Evolutionary conservation across 2,113 vertebrate genomes (phyloP).

Genomic region (Thunnus thynnus): DNA sequence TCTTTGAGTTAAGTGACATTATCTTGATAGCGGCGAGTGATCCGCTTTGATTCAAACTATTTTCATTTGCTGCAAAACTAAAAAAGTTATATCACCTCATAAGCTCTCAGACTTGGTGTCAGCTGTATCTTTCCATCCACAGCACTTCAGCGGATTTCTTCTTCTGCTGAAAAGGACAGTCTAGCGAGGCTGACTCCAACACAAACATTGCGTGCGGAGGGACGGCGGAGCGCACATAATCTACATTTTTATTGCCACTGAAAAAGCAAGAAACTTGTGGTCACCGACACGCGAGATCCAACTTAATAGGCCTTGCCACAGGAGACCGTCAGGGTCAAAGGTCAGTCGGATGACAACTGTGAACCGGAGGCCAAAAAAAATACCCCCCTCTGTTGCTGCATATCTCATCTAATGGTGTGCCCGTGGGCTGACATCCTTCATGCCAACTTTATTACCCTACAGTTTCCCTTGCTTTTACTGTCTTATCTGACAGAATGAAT

Average conservation of each 20-base stretch:
- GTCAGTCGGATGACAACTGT: conserved; percentile 60
- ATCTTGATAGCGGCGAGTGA: neutral
- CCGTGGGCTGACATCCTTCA: conserved; percentile 39
- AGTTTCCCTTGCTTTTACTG: neutral
- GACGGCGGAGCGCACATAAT: conserved; percentile 17
- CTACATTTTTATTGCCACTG: conserved; percentile 21
- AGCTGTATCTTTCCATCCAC: conserved; percentile 1
- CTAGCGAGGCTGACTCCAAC: conserved; percentile 15
- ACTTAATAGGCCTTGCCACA: conserved; percentile 22
- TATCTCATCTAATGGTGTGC: conserved; percentile 67
- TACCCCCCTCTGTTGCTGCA: conserved; percentile 44
- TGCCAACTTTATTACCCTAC: conserved; percentile 26
- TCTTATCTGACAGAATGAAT: conserved; percentile 23
- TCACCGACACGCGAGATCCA: conserved; percentile 27
- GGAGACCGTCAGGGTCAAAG: conserved; percentile 49
- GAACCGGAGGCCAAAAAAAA: conserved; percentile 59
- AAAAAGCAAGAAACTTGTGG: conserved; percentile 19
- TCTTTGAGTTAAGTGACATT: neutral
- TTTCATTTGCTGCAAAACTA: neutral
- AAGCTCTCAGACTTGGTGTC: conserved; percentile 1
- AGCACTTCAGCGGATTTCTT: conserved; percentile 19
- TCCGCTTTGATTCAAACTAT: too few relatives aligned
- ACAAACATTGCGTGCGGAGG: conserved; percentile 8
- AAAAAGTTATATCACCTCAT: neutral
- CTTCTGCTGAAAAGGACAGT: conserved; percentile 5